phyloP scores from a whole-genome alignment of 2,797 vertebrate species.

The Enoplosus armatus region DNA sequence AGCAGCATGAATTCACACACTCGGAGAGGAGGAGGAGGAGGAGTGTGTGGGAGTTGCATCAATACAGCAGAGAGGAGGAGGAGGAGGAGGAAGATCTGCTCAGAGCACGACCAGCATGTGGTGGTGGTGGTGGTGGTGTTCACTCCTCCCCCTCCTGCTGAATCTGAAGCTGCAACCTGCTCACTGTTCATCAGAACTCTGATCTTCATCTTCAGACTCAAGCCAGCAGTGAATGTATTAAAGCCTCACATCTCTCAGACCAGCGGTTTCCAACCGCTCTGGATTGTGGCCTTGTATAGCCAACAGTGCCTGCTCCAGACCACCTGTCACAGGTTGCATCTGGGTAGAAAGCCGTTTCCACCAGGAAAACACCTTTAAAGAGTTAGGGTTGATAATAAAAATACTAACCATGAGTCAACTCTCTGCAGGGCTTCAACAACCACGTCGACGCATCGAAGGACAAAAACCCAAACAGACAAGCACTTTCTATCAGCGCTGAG shows the following conservation, averaged over 20 bases:
- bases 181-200: neutral
- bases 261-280: no score
- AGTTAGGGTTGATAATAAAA: no score
- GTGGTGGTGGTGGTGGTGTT: neutral
- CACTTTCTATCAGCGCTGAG: no score
- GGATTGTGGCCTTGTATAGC: no score
- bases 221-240: neutral
- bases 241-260: neutral
- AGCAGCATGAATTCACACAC: constrained; percentile 11
- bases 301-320: no score
- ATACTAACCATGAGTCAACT: no score
- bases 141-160: neutral
- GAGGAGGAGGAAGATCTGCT: constrained; percentile 31
- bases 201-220: neutral
- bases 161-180: neutral
- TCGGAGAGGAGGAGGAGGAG: constrained; percentile 11
- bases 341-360: no score
- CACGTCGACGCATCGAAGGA: no score
- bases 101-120: constrained; percentile 7
- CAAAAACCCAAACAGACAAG: no score
- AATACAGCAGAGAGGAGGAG: constrained; percentile 34
- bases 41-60: constrained; percentile 37
- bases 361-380: no score
- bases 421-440: no score
- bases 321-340: no score